Percentiles rank a stretch among this genome's conserved stretches.
These are phyloP conservation scores for Drosophila mayaguana DNA, from an alignment of 2,888 invertebrate species.

Conservation along the genomic window DNA sequence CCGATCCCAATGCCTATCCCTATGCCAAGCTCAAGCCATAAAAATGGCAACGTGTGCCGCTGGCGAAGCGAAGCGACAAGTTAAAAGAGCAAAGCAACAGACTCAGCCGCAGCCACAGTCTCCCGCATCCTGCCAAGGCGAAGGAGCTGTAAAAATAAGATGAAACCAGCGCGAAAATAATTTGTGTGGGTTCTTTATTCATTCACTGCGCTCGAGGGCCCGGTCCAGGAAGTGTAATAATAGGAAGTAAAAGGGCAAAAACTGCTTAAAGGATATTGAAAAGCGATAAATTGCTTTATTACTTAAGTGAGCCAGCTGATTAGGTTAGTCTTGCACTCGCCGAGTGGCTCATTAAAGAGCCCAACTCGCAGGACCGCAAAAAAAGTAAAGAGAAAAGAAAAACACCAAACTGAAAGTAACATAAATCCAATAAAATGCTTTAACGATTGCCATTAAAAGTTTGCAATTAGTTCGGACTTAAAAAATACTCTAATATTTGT, in stretches of 20 bases:
- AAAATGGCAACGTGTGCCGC: conserved; percentile 76
- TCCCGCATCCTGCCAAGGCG: conserved; percentile 23
- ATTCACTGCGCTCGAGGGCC: conserved; percentile 48
- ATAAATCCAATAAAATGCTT: conserved; percentile 5
- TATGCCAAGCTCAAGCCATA: conserved; percentile 51
- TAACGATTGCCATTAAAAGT: conserved; percentile 2
- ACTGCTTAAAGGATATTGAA: conserved; percentile 76
- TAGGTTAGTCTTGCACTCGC: conserved; percentile 55
- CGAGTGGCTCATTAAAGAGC: conserved; percentile 43
- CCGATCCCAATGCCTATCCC: conserved; percentile 10
- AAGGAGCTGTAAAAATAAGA: conserved; percentile 48
- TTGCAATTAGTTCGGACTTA: background rate
- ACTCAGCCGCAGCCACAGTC: conserved; percentile 8
- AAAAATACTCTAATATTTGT: background rate
- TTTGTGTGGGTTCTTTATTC: conserved; percentile 66
- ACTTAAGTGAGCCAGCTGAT: conserved; percentile 73
- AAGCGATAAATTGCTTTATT: conserved; percentile 78
- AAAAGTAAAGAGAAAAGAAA: background rate
- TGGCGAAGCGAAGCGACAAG: conserved; percentile 64
- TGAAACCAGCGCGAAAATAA: conserved; percentile 73
- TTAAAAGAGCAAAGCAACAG: conserved; percentile 48
- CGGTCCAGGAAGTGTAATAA: conserved; percentile 48
- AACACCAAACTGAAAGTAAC: conserved; percentile 4
- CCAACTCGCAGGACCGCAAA: background rate
- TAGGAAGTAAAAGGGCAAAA: conserved; percentile 55